Evolutionary conservation across 2,113 vertebrate species (phyloP).

Genomic region (Malurus elegans): DNA sequence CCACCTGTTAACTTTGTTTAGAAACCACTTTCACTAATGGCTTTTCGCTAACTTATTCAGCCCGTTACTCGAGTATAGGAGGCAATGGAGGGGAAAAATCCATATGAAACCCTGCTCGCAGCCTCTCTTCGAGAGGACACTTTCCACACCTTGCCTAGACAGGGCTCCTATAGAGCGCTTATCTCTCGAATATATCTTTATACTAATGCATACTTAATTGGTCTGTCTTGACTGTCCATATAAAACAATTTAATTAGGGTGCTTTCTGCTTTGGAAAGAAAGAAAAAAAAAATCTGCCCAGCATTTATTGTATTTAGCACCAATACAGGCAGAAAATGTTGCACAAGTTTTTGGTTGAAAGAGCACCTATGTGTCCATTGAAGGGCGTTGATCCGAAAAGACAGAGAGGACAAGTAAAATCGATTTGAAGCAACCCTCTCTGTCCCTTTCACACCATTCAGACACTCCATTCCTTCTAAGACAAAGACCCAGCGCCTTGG

Average conservation of each 20-base stretch:
- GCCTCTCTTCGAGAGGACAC: constrained; percentile 35
- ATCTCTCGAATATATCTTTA: constrained; percentile 77
- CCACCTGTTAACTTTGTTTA: constrained; percentile 71
- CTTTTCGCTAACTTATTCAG: constrained; percentile 63
- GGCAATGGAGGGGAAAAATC: constrained; percentile 57
- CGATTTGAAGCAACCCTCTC: constrained; percentile 87
- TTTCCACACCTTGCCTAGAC: constrained; percentile 61
- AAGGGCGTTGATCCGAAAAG: constrained; percentile 89
- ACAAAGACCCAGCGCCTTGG: constrained; percentile 82
- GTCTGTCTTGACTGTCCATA: constrained; percentile 76
- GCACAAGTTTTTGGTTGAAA: constrained; percentile 87
- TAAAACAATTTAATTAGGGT: constrained; percentile 84
- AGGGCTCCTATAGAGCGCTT: constrained; percentile 60
- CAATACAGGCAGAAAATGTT: constrained; percentile 86
- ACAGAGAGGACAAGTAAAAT: constrained; percentile 86
- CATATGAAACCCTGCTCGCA: constrained; percentile 49
- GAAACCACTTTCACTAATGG: constrained; percentile 66
- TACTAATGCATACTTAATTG: constrained; percentile 81
- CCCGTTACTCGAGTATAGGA: constrained; percentile 38
- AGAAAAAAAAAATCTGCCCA: constrained; percentile 71
- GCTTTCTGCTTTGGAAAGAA: constrained; percentile 74
- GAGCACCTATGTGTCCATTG: constrained; percentile 85
- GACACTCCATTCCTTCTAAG: constrained; percentile 81
- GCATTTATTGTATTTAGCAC: constrained; percentile 83
- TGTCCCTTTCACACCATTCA: constrained; percentile 86